These are phyloP conservation scores for Coccyzus lansbergi DNA, from an alignment of 2,797 vertebrate species.

Conservation along the genomic window DNA sequence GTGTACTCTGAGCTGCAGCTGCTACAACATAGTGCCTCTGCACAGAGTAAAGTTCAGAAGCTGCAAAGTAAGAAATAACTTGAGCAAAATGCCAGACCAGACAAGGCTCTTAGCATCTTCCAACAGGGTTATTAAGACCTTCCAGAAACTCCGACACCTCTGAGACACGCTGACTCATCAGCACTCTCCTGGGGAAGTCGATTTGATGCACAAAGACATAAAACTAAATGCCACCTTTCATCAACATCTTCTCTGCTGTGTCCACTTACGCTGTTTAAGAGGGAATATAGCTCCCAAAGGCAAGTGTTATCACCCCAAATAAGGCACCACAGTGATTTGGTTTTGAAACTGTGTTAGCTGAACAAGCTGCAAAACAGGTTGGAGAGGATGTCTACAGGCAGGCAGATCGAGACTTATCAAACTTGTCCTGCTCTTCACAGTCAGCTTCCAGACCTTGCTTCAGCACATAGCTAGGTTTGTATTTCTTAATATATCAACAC, in stretches of 20 bases:
- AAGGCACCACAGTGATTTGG: not conserved
- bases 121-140: not conserved
- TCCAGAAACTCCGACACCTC: not conserved
- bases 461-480: not conserved
- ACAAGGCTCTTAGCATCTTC: not conserved
- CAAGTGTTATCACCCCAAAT: not conserved
- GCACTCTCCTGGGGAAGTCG: not conserved
- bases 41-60: not conserved
- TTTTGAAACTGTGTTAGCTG: not conserved
- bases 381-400: not conserved
- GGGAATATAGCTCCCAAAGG: not conserved
- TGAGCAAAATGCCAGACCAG: not conserved
- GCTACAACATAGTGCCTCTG: fast-evolving
- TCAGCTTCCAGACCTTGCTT: not conserved
- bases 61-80: not conserved
- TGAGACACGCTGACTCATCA: not conserved
- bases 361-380: not conserved
- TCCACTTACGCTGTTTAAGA: not conserved
- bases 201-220: not conserved
- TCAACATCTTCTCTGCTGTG: not conserved
- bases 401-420: not conserved
- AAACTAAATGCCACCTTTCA: not conserved
- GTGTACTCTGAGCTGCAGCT: not conserved
- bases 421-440: not conserved
- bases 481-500: not conserved